Conservation (phyloP, 1,140 invertebrate genomes). For the Drosophila eugracilis region DNA sequence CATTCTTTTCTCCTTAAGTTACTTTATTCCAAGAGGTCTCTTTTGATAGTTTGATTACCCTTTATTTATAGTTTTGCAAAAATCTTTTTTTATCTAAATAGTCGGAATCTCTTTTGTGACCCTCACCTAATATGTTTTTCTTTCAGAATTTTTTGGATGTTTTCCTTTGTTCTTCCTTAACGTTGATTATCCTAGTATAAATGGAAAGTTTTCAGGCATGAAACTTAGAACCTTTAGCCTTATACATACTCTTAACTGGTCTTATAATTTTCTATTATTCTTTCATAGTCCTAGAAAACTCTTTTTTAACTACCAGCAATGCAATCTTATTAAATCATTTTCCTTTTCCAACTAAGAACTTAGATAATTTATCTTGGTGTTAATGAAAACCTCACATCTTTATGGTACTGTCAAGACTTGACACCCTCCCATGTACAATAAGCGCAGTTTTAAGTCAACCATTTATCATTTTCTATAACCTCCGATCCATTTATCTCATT, state of each 20-base stretch:
- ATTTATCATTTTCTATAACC: constrained; percentile 51
- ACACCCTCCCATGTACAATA: background rate
- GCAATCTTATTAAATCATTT: too few relatives aligned
- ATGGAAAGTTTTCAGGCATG: background rate
- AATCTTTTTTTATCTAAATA: too few relatives aligned
- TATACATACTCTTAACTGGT: too few relatives aligned
- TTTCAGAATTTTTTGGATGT: background rate
- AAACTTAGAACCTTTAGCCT: too few relatives aligned
- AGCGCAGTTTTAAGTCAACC: constrained; percentile 3
- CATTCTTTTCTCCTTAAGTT: background rate
- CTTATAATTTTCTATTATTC: too few relatives aligned
- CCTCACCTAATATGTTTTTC: background rate
- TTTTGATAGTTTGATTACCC: background rate
- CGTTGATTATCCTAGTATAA: background rate
- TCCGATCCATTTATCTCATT: constrained; percentile 69
- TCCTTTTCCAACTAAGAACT: too few relatives aligned
- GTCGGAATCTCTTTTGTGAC: background rate
- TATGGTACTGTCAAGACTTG: too few relatives aligned
- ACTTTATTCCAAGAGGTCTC: background rate
- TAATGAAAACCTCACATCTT: too few relatives aligned
- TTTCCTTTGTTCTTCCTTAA: background rate
- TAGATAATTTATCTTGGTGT: too few relatives aligned
- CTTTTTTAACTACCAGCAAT: too few relatives aligned
- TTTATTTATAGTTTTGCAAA: too few relatives aligned
- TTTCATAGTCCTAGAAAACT: too few relatives aligned